These are phyloP conservation scores for Pelosia muscerda DNA, from an alignment of 2,888 invertebrate genomes.

Conservation along the genomic window DNA sequence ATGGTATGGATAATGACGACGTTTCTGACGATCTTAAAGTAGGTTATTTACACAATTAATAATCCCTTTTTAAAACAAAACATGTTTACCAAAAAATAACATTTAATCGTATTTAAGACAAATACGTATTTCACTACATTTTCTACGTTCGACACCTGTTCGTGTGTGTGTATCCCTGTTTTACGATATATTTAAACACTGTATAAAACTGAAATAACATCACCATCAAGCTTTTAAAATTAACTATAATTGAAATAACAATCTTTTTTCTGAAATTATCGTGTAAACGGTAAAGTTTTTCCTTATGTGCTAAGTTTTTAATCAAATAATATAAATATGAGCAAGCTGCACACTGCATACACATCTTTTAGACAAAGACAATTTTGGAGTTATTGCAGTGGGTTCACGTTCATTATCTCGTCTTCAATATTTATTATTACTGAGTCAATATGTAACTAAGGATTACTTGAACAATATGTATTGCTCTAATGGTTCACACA, in stretches of 20 bases:
- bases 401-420: neutral
- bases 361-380: neutral
- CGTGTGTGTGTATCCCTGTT: neutral
- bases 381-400: neutral
- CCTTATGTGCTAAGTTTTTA: neutral
- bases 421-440: neutral
- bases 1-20: neutral
- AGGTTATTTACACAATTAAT: neutral
- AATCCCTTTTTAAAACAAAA: too few species aligned
- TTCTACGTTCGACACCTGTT: neutral
- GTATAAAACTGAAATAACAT: neutral
- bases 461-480: neutral
- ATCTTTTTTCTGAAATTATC: neutral
- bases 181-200: neutral
- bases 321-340: neutral
- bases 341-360: neutral
- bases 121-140: neutral
- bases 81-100: neutral
- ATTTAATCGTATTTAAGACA: neutral
- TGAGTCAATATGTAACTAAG: neutral
- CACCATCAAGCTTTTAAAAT: neutral
- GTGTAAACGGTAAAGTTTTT: neutral
- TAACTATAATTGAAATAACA: neutral
- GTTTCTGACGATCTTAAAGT: neutral
- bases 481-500: neutral